Base-by-base conservation (phyloP, 2,113 vertebrate genomes). In the Formicarius rufipectus region DNA sequence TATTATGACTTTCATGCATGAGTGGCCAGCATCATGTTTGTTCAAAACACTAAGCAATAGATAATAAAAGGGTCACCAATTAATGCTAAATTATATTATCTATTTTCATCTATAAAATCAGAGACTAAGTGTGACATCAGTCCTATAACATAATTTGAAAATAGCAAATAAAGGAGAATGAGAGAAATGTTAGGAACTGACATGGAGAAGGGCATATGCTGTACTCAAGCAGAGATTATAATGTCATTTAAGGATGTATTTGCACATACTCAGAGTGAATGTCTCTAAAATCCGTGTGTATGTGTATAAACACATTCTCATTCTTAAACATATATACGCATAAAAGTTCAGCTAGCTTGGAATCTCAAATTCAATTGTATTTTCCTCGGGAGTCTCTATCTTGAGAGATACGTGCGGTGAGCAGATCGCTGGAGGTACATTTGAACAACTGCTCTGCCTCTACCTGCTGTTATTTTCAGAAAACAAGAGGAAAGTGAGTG, bases 341-440 rank as follows among this genome's bases (percentile, higher is more conserved):
- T 49, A 52, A 59, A 91, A 11, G 31, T 78, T 94, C 85, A 45
- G 31, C 35, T 78, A 5, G 20, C 56, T 86, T 71, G 60, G 79
- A 72, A 86, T 75, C 80, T 84, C 40, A 92, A 86, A 88, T 93
- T 63, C 75, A 71, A 14, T 12, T 47, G 14, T 52, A 40, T 93
- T 88, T 95, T 95, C 79, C 72, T 89, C 52, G 49, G 76, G 64
- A 96, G 82, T 27, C n/a, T n/a, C 68, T 81, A 37, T 78, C 47
- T 67, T 83, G 93, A 94, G 90, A 68, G 92, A 96, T 95, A 20
- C 0, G 44, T 39, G 87, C 76, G 60, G 72, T 90, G 89, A 89
- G 83, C 72, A 86, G 75, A 83, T 86, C 88, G 85, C 92, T 96
- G 12, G 21, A 94, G 92, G 92, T 93, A 5, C 75, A 30, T 72